Conservation (phyloP, 2,113 vertebrate species). For the Otolemur garnettii region DNA sequence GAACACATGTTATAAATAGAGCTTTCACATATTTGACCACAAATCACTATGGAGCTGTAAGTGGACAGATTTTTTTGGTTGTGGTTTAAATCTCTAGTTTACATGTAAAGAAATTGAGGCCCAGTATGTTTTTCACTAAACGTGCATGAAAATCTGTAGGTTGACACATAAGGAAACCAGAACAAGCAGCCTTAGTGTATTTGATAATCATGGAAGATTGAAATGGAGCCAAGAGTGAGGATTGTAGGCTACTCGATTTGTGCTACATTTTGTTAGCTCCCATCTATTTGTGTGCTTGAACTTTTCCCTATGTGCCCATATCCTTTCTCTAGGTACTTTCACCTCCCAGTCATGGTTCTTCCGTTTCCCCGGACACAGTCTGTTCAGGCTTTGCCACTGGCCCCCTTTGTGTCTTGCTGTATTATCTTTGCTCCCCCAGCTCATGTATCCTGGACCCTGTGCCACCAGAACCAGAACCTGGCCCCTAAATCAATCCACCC, state of each 20-base stretch:
- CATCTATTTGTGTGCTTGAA: background rate
- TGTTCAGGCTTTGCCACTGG: background rate
- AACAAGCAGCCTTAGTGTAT: background rate
- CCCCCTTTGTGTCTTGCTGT: background rate
- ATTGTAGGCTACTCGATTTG: background rate
- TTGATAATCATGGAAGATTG: background rate
- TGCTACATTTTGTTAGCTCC: background rate
- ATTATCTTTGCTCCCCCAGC: background rate
- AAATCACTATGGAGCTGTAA: background rate
- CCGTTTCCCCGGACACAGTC: background rate
- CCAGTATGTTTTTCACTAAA: background rate
- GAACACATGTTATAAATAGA: background rate
- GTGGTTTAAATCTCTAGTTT: constrained; percentile 25
- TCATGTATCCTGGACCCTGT: background rate
- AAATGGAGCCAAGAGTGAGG: background rate
- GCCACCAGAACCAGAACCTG: background rate
- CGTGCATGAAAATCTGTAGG: background rate
- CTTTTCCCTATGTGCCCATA: background rate
- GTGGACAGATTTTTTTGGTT: background rate
- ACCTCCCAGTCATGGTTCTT: background rate
- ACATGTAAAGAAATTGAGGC: background rate
- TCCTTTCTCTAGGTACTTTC: background rate
- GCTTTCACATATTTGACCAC: background rate
- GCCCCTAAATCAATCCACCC: background rate
- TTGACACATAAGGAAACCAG: background rate